Evolutionary conservation across 2,888 invertebrate species (phyloP).

Genomic region (Cheilosia vulpina): DNA sequence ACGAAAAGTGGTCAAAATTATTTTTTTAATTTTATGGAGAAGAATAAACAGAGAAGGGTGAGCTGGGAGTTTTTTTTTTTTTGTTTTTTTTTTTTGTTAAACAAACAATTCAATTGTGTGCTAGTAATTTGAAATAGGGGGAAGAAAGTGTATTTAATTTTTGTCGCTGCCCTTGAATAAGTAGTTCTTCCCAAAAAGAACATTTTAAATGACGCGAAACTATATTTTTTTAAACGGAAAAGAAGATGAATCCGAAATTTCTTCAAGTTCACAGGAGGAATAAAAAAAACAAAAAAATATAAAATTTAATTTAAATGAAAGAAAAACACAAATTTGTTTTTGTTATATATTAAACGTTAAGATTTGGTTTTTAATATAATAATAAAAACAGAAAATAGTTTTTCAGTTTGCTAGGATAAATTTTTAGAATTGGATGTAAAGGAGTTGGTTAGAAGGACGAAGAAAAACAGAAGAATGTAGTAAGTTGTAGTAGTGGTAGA

Average conservation of each 20-base stretch:
- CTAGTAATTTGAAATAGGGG: constrained; percentile 46
- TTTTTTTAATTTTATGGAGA: neutral
- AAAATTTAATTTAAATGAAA: constrained; percentile 40
- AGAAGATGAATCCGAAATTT: constrained; percentile 8
- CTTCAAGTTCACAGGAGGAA: constrained; percentile 33
- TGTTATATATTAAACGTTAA: constrained; percentile 60
- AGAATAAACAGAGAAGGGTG: neutral
- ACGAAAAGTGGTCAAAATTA: constrained; percentile 15
- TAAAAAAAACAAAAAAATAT: constrained; percentile 16
- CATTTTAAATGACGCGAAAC: constrained; percentile 41
- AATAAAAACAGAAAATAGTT: constrained; percentile 14
- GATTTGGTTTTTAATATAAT: constrained; percentile 46
- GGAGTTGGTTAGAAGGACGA: constrained; percentile 20
- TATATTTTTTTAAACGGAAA: constrained; percentile 47
- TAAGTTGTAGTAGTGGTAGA: constrained; percentile 42
- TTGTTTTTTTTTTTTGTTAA: neutral
- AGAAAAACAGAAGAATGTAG: constrained; percentile 15
- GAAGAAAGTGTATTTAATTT: constrained; percentile 9
- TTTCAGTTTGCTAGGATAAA: constrained; percentile 69
- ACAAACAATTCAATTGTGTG: constrained; percentile 49
- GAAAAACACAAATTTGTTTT: constrained; percentile 14
- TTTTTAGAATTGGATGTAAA: constrained; percentile 61
- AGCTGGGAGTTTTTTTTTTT: neutral
- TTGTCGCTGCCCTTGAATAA: constrained; percentile 36
- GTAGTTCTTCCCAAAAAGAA: constrained; percentile 23